Conservation (phyloP, 2,797 vertebrate genomes). For the Hippopotamyrus pictus region DNA sequence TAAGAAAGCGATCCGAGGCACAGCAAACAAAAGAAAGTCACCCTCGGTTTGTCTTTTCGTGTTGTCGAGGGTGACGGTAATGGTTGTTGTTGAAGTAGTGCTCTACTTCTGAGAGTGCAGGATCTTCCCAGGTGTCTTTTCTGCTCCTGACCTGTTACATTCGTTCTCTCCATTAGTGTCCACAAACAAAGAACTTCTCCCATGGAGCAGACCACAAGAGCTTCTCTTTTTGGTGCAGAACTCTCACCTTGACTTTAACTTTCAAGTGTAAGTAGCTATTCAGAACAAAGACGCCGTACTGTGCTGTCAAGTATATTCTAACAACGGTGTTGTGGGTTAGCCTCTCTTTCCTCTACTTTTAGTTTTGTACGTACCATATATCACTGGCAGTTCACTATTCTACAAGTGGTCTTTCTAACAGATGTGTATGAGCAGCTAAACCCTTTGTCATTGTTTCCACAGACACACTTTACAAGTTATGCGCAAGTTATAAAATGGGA, state of each 20-base stretch:
- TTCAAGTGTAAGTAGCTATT: not conserved
- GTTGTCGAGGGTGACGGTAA: not conserved
- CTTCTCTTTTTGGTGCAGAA: not conserved
- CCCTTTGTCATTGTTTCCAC: conserved; percentile 1
- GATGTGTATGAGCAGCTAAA: not conserved
- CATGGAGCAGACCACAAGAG: conserved; percentile 43
- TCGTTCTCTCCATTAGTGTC: conserved; percentile 69
- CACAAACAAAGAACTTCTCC: conserved; percentile 56
- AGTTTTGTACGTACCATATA: not conserved
- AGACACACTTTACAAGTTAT: not conserved
- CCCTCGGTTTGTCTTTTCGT: not conserved
- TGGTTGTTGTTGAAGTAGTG: conserved; percentile 55
- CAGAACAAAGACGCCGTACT: not conserved
- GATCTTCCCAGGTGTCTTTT: conserved; percentile 46
- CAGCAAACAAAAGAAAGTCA: not conserved
- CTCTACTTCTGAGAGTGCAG: conserved; percentile 57
- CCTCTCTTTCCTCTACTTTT: not conserved
- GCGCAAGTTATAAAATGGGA: conserved; percentile 27
- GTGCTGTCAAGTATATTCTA: not conserved
- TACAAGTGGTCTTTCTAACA: not conserved
- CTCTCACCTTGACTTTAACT: not conserved
- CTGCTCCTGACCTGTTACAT: conserved; percentile 18
- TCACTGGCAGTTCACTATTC: not conserved
- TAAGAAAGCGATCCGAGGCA: not conserved
- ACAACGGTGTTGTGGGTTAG: not conserved